Percentiles rank a stretch among this genome's conserved stretches.
These are phyloP conservation scores for Mellilla xanthometata DNA, from an alignment of 2,888 invertebrate genomes.

Conservation along the genomic window DNA sequence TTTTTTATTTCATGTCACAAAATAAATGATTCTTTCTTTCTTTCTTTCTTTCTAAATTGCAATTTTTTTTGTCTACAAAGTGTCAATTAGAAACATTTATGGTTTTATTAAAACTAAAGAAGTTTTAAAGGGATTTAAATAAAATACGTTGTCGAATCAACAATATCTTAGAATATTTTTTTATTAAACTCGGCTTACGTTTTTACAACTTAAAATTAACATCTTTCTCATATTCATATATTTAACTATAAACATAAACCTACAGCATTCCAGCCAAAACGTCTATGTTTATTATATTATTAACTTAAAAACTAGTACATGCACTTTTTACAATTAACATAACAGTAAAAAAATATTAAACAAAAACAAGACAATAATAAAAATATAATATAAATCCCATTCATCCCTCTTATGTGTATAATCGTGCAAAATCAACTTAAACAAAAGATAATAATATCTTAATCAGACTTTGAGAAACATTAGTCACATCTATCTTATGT, in stretches of 20 bases:
- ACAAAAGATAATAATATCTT: not conserved
- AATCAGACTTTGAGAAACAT: not conserved
- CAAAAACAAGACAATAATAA: too few relatives aligned
- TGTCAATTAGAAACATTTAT: not conserved
- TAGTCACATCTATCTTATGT: not conserved
- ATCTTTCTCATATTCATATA: too few relatives aligned
- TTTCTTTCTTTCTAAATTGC: too few relatives aligned
- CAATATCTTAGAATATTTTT: not conserved
- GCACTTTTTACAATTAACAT: too few relatives aligned
- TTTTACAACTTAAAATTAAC: constrained; percentile 3
- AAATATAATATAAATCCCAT: too few relatives aligned
- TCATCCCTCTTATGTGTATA: not conserved
- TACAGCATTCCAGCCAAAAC: too few relatives aligned
- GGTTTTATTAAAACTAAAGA: not conserved
- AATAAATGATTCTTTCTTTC: too few relatives aligned
- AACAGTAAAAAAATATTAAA: too few relatives aligned
- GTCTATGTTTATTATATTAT: too few relatives aligned
- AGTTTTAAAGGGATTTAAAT: not conserved
- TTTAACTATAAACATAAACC: too few relatives aligned
- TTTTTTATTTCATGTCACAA: too few relatives aligned
- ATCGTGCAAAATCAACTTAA: not conserved
- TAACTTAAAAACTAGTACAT: too few relatives aligned
- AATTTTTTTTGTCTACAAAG: not conserved
- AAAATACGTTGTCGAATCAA: not conserved
- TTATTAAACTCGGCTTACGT: not conserved